Percentiles rank a stretch among this genome's conserved stretches.
Evolutionary conservation across 2,797 vertebrate genomes (phyloP).

Genomic region (Halcyon chelicuti): DNA sequence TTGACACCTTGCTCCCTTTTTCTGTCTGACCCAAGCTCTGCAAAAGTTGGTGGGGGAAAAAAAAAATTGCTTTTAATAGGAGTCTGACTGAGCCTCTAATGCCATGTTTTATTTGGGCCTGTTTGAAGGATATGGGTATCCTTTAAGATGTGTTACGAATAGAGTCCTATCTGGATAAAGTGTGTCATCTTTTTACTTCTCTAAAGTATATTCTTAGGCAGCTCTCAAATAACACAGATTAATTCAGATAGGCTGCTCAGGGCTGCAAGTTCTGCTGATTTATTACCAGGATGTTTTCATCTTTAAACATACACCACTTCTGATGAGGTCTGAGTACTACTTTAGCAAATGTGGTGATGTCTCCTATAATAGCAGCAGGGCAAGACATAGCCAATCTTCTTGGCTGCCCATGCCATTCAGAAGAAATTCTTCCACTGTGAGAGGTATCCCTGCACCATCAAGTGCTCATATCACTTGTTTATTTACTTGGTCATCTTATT

Average conservation of each 20-base stretch:
- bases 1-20: neutral
- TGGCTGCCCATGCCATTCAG: neutral
- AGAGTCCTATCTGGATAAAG: neutral
- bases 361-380: neutral
- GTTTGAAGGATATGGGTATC: neutral
- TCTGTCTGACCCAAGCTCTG: neutral
- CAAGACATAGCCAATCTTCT: neutral
- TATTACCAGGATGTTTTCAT: neutral
- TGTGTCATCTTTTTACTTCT: neutral
- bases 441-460: neutral
- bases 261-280: neutral
- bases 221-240: neutral
- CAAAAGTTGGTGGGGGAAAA: neutral
- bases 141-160: neutral
- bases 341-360: neutral
- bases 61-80: neutral
- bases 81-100: neutral
- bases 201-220: neutral
- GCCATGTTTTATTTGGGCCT: neutral
- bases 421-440: neutral
- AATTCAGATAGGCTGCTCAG: neutral
- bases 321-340: neutral
- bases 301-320: neutral
- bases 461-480: fast-evolving
- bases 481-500: neutral